Base-by-base conservation (phyloP, 2,888 invertebrate genomes). In the Campoletis raptor region DNA sequence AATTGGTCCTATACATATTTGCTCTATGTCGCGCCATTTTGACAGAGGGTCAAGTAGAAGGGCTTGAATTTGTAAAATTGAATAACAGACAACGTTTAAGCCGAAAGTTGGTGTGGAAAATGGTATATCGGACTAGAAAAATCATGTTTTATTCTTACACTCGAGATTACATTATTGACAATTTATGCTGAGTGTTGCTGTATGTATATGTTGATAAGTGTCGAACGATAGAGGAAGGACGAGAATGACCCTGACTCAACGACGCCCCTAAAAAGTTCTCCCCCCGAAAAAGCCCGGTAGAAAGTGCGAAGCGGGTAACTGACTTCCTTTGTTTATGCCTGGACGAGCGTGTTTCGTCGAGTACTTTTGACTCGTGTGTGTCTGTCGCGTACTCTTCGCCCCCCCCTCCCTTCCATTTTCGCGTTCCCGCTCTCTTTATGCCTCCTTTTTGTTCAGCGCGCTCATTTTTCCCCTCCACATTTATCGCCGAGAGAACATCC, bases 321-420 rank as follows among this genome's bases (percentile, higher is more conserved):
- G 87, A 88, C 87, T 88, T 84, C 80, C 87, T 89, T 88, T 88
- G 83, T 89, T 89, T 88, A 85, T 88, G 81, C 81, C 70, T 69
- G 74, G 73, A 86, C 77, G 80, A 61, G 73, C 64, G 70, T 61
- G 61, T 52, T 79, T 70, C 69, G 77, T 77, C 82, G 79, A 83
- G 80, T 24, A 83, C 79, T 85, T 86, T 86, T 86, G 52, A 80
- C 82, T 70, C 77, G 61, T 77, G 81, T 69, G 78, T 69, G 78
- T 85, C 76, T 54, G 81, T 79, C 74, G 69, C 66, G 73, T 82
- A 21, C 70, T 45, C 72, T 30, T 52, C 45, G 57, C 61, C 37
- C 61, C 36, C 66, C 40, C 30, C 40, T 86, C 30, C 30, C 3
- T 30, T 76, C 86, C 67, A 45, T 73, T 76, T 85, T 81, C 64